phyloP scores from a whole-genome alignment of 2,888 invertebrate genomes.

The Lochmaea capreae region DNA sequence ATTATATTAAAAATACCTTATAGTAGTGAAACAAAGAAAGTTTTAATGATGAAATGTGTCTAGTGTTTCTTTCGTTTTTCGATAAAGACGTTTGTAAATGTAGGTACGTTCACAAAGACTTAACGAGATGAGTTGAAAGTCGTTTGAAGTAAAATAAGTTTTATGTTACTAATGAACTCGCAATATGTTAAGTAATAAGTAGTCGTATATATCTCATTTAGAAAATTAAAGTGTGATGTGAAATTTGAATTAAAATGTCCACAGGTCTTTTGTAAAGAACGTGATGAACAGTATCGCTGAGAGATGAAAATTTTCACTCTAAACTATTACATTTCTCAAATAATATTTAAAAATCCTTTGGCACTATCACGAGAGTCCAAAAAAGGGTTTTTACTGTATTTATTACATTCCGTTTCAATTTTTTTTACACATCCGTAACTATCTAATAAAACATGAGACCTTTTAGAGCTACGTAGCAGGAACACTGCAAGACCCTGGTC shows the following conservation, averaged over 20 bases:
- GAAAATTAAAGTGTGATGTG: background rate
- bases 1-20: background rate
- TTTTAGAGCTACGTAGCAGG: too few species aligned
- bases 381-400: too few species aligned
- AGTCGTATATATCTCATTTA: background rate
- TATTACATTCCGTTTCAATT: too few species aligned
- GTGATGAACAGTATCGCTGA: too few species aligned
- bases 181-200: background rate
- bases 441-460: too few species aligned
- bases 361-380: too few species aligned
- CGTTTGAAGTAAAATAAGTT: background rate
- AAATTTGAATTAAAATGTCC: background rate
- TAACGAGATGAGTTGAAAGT: background rate
- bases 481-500: too few species aligned
- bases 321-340: too few species aligned
- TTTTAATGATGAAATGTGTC: constrained; percentile 1
- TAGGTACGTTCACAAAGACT: background rate
- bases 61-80: background rate
- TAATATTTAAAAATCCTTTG: too few species aligned
- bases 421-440: too few species aligned
- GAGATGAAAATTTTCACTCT: too few species aligned
- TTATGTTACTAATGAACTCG: background rate
- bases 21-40: constrained; percentile 1
- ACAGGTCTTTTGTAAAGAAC: too few species aligned
- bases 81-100: background rate